These are phyloP conservation scores for Cryptocheilus praepositus DNA, from an alignment of 2,888 invertebrate species.

Conservation along the genomic window DNA sequence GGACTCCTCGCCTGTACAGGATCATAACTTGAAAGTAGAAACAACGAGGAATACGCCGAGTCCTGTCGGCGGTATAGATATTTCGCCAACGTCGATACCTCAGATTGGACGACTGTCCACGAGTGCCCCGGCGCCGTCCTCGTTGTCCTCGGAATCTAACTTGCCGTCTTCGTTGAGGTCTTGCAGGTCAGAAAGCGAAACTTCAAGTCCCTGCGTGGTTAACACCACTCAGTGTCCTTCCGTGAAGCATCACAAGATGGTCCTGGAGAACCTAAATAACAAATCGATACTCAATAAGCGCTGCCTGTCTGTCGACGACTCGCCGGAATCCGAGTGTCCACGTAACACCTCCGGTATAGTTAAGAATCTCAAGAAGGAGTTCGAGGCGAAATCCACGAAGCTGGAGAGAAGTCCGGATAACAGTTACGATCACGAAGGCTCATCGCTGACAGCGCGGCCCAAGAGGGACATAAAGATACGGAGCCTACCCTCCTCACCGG, in stretches of 20 bases:
- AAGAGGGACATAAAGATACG: constrained; percentile 67
- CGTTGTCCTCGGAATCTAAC: constrained; percentile 72
- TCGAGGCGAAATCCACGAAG: constrained; percentile 84
- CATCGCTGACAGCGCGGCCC: constrained; percentile 44
- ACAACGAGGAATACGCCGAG: constrained; percentile 47
- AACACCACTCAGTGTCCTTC: constrained; percentile 76
- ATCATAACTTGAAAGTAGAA: constrained; percentile 41
- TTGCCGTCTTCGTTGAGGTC: constrained; percentile 62
- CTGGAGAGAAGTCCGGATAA: constrained; percentile 65
- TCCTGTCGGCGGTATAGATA: constrained; percentile 58
- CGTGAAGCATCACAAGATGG: constrained; percentile 77
- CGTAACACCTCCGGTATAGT: constrained; percentile 83
- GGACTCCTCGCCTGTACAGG: constrained; percentile 54
- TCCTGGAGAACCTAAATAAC: constrained; percentile 75
- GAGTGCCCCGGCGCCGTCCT: constrained; percentile 70
- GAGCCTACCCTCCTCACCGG: constrained; percentile 77
- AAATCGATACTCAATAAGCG: constrained; percentile 70
- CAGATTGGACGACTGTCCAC: constrained; percentile 72
- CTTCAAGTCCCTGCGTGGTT: constrained; percentile 73
- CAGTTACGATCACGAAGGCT: constrained; percentile 39
- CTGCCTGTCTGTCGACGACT: constrained; percentile 70
- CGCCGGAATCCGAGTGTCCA: constrained; percentile 69
- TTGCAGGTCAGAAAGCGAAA: constrained; percentile 72
- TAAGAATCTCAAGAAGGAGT: constrained; percentile 90
- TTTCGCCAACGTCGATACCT: constrained; percentile 51